Percentiles rank a stretch among this genome's conserved stretches.
phyloP scores from a whole-genome alignment of 2,888 invertebrate species.

The Colostygia pectinataria region DNA sequence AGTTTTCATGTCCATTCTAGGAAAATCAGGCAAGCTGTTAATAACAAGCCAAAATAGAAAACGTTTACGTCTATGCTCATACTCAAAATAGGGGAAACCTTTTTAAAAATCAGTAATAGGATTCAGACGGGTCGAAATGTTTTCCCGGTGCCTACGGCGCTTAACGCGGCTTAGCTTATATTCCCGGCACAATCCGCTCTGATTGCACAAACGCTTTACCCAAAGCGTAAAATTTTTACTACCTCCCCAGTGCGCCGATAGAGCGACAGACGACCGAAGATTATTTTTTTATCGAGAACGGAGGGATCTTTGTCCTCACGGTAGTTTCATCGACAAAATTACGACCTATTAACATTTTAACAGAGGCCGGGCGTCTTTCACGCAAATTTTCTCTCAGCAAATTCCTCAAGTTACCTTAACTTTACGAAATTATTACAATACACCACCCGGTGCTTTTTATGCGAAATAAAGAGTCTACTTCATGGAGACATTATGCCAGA shows the following conservation, averaged over 20 bases:
- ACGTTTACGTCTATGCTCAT: neutral
- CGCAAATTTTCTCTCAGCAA: constrained; percentile 19
- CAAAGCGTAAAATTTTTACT: constrained; percentile 65
- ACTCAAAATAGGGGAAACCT: constrained; percentile 28
- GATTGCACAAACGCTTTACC: constrained; percentile 74
- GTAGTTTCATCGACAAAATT: constrained; percentile 25
- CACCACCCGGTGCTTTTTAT: constrained; percentile 38
- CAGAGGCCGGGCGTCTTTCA: constrained; percentile 26
- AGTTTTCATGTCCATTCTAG: too few relatives aligned
- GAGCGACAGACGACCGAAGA: constrained; percentile 42
- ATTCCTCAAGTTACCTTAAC: constrained; percentile 26
- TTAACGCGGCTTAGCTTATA: constrained; percentile 63
- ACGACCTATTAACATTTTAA: constrained; percentile 34
- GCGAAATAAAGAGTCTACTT: constrained; percentile 41
- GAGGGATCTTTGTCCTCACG: constrained; percentile 31
- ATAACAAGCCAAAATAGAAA: neutral
- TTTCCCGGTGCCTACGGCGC: constrained; percentile 52
- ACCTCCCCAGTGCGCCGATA: constrained; percentile 48
- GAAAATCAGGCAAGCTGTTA: too few relatives aligned
- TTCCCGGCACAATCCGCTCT: constrained; percentile 67
- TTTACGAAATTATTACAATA: constrained; percentile 29
- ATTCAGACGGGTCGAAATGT: constrained; percentile 51
- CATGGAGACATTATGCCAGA: constrained; percentile 41
- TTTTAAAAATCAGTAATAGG: constrained; percentile 54
- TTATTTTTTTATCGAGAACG: constrained; percentile 37